These are phyloP conservation scores for Philhelius pedissequus DNA, from an alignment of 2,888 invertebrate genomes.

Conservation along the genomic window DNA sequence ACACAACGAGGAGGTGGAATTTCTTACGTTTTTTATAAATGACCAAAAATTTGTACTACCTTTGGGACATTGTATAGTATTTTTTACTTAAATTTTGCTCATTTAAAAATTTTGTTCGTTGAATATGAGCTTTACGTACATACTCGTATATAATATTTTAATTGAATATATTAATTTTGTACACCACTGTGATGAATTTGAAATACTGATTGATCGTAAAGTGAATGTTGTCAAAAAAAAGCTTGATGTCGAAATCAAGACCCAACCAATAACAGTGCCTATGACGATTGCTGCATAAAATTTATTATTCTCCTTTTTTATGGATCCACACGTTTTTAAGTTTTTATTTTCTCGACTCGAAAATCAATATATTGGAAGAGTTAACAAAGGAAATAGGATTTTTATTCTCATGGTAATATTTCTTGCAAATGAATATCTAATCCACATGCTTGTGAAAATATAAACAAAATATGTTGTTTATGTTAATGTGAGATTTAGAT, in stretches of 20 bases:
- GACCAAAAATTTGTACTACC: too few species aligned
- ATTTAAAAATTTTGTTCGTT: too few species aligned
- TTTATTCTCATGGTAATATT: background rate
- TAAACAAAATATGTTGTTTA: background rate
- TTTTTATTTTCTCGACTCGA: constrained; percentile 8
- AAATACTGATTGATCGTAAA: too few species aligned
- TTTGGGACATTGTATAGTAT: too few species aligned
- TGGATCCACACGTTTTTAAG: background rate
- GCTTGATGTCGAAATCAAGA: constrained; percentile 19
- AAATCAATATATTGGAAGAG: constrained; percentile 36
- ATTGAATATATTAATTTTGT: background rate
- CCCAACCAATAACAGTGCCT: constrained; percentile 24
- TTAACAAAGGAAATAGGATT: constrained; percentile 1
- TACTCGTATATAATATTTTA: too few species aligned
- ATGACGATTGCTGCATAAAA: constrained; percentile 28
- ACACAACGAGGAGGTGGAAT: too few species aligned
- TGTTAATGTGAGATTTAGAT: background rate
- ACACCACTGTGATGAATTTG: background rate
- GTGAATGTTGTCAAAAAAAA: background rate
- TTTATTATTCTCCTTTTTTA: constrained; percentile 48
- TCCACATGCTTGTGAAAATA: background rate
- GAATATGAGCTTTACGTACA: too few species aligned
- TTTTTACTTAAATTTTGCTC: too few species aligned
- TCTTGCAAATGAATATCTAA: too few species aligned
- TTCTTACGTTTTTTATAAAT: too few species aligned